Evolutionary conservation across 2,113 vertebrate species (phyloP).

Genomic region (Carollia perspicillata): DNA sequence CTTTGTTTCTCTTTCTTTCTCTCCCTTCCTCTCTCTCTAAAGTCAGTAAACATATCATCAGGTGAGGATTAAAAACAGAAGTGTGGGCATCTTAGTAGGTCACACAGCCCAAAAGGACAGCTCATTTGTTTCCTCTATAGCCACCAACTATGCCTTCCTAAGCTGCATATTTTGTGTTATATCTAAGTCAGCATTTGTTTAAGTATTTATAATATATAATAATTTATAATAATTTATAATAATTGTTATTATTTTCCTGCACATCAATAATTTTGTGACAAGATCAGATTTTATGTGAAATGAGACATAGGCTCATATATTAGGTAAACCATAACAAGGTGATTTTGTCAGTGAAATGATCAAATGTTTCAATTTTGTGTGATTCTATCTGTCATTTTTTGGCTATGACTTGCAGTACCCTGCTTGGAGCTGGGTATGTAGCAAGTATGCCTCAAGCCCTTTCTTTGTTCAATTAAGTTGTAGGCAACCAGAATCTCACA

Average conservation of each 20-base stretch:
- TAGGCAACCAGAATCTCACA: neutral
- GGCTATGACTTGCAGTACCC: neutral
- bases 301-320: neutral
- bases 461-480: conserved; percentile 16
- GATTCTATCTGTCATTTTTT: neutral
- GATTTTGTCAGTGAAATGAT: neutral
- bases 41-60: too few species aligned
- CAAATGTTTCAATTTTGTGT: neutral
- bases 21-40: too few species aligned
- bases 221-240: too few species aligned
- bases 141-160: neutral
- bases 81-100: neutral
- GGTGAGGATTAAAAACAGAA: neutral
- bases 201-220: too few species aligned
- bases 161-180: neutral
- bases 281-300: neutral
- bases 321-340: neutral
- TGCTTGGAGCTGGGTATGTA: neutral
- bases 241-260: neutral
- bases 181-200: conserved; percentile 12
- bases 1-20: too few species aligned
- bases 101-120: neutral
- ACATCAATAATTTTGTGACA: neutral
- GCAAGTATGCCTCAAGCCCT: neutral
- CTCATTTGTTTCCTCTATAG: neutral